Evolutionary conservation across 1,140 invertebrate genomes (phyloP).

Genomic region (Ceratitis capitata): DNA sequence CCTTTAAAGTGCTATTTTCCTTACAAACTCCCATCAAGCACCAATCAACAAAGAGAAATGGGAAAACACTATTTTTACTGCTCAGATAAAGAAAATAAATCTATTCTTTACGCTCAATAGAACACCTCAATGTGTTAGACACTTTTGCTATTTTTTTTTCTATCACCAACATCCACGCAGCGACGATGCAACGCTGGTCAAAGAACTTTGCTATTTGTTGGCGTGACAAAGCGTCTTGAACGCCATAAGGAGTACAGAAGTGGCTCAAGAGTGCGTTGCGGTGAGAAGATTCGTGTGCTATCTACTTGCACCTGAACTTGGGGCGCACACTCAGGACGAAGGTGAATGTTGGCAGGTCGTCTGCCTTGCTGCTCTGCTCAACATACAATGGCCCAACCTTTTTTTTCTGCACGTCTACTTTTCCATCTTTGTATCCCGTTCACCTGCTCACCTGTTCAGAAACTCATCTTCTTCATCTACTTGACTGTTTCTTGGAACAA

Average conservation of each 20-base stretch:
- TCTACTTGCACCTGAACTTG: constrained; percentile 32
- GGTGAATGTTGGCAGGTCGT: constrained; percentile 20
- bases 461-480: background rate
- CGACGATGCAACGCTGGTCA: background rate
- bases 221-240: constrained; percentile 24
- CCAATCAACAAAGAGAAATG: background rate
- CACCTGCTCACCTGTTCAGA: background rate
- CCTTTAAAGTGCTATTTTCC: background rate
- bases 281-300: background rate
- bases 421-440: background rate
- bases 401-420: background rate
- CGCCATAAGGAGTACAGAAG: background rate
- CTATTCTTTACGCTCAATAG: constrained; percentile 19
- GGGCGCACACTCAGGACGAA: constrained; percentile 11
- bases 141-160: background rate
- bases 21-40: background rate
- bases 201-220: constrained; percentile 31
- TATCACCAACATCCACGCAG: background rate
- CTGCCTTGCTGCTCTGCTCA: background rate
- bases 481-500: background rate
- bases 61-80: background rate
- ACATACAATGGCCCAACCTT: background rate
- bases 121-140: constrained; percentile 18
- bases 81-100: constrained; percentile 30
- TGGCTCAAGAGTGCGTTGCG: background rate